Conservation (phyloP, 2,888 invertebrate genomes). For the Iphiclides podalirius region DNA sequence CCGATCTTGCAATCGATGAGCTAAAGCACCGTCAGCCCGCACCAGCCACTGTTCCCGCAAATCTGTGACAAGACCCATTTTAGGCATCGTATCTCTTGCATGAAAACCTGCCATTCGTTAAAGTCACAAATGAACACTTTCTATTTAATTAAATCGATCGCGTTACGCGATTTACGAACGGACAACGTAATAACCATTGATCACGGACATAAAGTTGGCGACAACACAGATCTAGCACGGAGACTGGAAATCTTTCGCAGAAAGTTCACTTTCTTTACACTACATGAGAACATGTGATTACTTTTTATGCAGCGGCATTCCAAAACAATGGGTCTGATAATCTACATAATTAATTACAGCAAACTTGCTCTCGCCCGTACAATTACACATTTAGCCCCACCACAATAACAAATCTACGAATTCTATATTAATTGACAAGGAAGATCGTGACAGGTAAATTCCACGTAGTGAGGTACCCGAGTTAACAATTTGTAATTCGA, state of each 20-base stretch:
- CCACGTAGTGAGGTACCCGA: constrained; percentile 30
- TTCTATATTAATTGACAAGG: constrained; percentile 24
- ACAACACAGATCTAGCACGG: constrained; percentile 25
- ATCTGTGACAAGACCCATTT: constrained; percentile 71
- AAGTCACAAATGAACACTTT: constrained; percentile 18
- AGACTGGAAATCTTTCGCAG: constrained; percentile 44
- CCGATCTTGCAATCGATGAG: constrained; percentile 70
- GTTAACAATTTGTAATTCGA: too few species aligned
- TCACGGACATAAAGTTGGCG: constrained; percentile 23
- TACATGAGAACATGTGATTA: constrained; percentile 58
- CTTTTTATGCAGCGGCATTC: constrained; percentile 63
- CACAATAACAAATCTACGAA: constrained; percentile 38
- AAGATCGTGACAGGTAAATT: constrained; percentile 39
- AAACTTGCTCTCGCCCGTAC: constrained; percentile 38
- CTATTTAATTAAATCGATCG: constrained; percentile 16
- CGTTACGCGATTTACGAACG: constrained; percentile 14
- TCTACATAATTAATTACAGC: constrained; percentile 61
- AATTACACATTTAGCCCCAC: constrained; percentile 48
- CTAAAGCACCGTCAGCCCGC: constrained; percentile 69
- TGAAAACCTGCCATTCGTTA: constrained; percentile 60
- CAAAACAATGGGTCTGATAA: constrained; percentile 67
- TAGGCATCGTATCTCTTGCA: constrained; percentile 70
- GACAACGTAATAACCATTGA: constrained; percentile 24
- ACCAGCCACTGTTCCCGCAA: constrained; percentile 74
- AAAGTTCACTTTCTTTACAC: constrained; percentile 60